Base-by-base conservation (phyloP, 1,140 invertebrate genomes). In the Hycleus cichorii region DNA sequence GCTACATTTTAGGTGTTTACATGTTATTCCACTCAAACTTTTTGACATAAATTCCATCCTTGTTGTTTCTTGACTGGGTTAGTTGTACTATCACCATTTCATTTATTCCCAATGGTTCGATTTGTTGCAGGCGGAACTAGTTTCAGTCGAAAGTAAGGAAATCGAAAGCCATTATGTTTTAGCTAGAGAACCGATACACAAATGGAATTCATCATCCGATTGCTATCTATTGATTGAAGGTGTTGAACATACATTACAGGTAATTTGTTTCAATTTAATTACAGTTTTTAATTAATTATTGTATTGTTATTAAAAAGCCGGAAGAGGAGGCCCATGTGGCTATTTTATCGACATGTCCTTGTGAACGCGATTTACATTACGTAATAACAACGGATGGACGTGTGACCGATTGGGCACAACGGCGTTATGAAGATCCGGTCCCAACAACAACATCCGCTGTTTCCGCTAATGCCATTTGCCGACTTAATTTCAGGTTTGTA, bases 161-260 rank as follows among this genome's bases (percentile, higher is more conserved):
- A 83, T 83, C 43, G 83, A 84, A 68, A 83, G 81, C 50, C 83
- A 84, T 68, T 84, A 84, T 70, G 81, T 84, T 0, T 68, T 84
- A n/a, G 83, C 83, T 0, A 74, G 78, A 27, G 83, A 84, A 66
- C 76, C 79, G 2, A 79, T 84, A 42, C 72, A 78, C 9, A 80
- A 82, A 59, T 84, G 83, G 83, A 83, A 83, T 64, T 83, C 83
- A 1, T 78, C 81, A 0, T 81, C 82, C 0, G 80, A 82, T 51
- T 84, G 83, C 63, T 84, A 84, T 66, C 71, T 84, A 0, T 75
- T 84, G 3, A 79, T 83, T 11, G 81, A 84, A 65, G 83, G 82
- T 40, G 71, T 83, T 18, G 80, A 83, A 24, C 78, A 80, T 49
- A 80, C 80, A 4, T 63, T 83, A 42, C 77, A 80, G 75, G 81